Evolutionary conservation across 2,888 invertebrate genomes (phyloP).

Genomic region (Phragmatobia fuliginosa): DNA sequence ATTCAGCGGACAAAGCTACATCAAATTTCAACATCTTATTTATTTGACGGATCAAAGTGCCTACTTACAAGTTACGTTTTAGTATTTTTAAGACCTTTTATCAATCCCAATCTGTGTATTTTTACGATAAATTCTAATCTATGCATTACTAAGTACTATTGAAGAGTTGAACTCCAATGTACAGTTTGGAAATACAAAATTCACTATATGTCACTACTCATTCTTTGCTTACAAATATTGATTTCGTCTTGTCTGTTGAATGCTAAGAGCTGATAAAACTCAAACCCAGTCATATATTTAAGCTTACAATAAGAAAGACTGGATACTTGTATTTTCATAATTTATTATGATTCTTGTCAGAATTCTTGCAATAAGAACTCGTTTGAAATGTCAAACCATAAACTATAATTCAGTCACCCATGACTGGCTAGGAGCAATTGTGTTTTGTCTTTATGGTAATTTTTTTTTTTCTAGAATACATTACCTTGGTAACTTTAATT

Average conservation of each 20-base stretch:
- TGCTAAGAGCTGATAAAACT: conserved; percentile 14
- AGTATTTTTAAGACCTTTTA: background rate
- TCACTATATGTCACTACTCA: background rate
- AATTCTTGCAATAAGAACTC: background rate
- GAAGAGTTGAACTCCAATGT: background rate
- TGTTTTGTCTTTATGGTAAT: background rate
- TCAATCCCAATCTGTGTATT: background rate
- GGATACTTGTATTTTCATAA: conserved; percentile 41
- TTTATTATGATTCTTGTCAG: conserved; percentile 7
- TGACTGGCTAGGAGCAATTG: background rate
- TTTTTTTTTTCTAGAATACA: background rate
- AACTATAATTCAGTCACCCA: background rate
- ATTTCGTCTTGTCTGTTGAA: background rate
- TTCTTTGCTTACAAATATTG: background rate
- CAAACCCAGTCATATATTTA: conserved; percentile 46
- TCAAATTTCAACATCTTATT: background rate
- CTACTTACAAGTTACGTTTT: background rate
- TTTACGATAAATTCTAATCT: background rate
- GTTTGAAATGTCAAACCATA: conserved; percentile 6
- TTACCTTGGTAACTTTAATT: conserved; percentile 1
- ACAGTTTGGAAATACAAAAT: background rate
- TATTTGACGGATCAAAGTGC: background rate
- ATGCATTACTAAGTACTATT: background rate
- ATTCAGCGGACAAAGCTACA: too few relatives aligned
- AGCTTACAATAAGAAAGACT: conserved; percentile 53